These are phyloP conservation scores for Cryptophagus acutangulus DNA, from an alignment of 2,888 invertebrate genomes.

Conservation along the genomic window DNA sequence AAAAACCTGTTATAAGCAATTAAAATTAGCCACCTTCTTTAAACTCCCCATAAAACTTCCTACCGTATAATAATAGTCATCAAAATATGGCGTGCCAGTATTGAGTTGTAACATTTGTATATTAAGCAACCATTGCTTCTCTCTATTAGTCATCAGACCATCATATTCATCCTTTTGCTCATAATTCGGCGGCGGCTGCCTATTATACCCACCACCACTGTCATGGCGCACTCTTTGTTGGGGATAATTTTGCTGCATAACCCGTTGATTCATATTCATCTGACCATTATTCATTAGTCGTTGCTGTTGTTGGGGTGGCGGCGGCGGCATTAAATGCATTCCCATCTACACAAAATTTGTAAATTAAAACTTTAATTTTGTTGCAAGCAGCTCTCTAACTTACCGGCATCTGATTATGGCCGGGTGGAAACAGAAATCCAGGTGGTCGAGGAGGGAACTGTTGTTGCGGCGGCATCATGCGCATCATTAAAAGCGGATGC, in stretches of 20 bases:
- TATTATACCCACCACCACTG: constrained; percentile 32
- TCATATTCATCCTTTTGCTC: constrained; percentile 68
- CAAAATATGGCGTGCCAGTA: constrained; percentile 91
- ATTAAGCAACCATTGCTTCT: constrained; percentile 94
- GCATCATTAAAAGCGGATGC: constrained; percentile 35
- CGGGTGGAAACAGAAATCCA: constrained; percentile 28
- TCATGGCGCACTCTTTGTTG: constrained; percentile 26
- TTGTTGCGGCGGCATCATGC: constrained; percentile 30
- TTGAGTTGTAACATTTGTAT: constrained; percentile 92
- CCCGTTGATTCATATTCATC: too few relatives aligned
- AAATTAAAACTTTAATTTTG: too few relatives aligned
- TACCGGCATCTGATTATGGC: constrained; percentile 4
- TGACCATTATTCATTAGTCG: too few relatives aligned
- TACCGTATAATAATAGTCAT: constrained; percentile 97
- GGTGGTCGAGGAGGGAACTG: constrained; percentile 29
- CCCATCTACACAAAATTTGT: too few relatives aligned
- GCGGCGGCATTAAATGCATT: too few relatives aligned
- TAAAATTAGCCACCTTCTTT: too few relatives aligned
- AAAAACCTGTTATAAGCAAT: constrained; percentile 53
- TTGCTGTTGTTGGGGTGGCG: too few relatives aligned
- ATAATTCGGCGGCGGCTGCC: too few relatives aligned
- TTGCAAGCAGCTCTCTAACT: not conserved
- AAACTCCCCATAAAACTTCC: too few relatives aligned
- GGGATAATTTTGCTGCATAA: constrained; percentile 35
- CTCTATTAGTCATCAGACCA: constrained; percentile 88